Base-by-base conservation (phyloP, 2,113 vertebrate species). In the Zosterops pallidus region DNA sequence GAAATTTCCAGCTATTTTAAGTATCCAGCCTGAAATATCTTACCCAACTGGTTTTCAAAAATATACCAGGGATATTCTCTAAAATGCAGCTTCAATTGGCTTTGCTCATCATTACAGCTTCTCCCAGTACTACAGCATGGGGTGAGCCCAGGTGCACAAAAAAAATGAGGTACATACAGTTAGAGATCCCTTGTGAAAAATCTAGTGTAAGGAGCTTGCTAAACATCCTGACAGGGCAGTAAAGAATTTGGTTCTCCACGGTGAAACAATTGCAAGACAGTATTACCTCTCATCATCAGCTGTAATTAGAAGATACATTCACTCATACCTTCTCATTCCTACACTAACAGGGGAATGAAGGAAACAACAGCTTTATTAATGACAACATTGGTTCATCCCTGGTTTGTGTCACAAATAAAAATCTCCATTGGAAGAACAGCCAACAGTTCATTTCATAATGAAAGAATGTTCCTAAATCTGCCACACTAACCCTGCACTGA, bases 1-100 rank as follows among this genome's bases (percentile, higher is more conserved):
- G 29, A 84, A 68, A 17, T 39, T 85, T 91, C 53, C 74, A 90
- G 20, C 71, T 60, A 70, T 74, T 92, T 81, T 55, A 77, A 23
- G 9, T 44, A 69, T 42, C 53, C 5, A 12, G 13, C 47, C n/a
- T 56, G 41, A 92, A 59, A 52, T 37, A 57, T 19, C 49, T 68
- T 90, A 68, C 19, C 33, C 25, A 67, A 78, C 15, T 13, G 9
- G 5, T 57, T 90, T 88, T 67, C 35, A 76, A 29, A 63, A 88
- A 5, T 15, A 39, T 33, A 15, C 3, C 22, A 31, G 29, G 59
- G 22, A 24, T 90, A 37, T 55, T 65, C 37, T 57, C 28, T 57
- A 42, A 81, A 95, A 52, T 2, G 0, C 18, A 84, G 10, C 35
- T 74, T 65, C 42, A 9, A 19, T 9, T 59, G 33, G 3, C 29